Evolutionary conservation across 2,113 vertebrate genomes (phyloP).

Genomic region (Oceanodroma tethys): DNA sequence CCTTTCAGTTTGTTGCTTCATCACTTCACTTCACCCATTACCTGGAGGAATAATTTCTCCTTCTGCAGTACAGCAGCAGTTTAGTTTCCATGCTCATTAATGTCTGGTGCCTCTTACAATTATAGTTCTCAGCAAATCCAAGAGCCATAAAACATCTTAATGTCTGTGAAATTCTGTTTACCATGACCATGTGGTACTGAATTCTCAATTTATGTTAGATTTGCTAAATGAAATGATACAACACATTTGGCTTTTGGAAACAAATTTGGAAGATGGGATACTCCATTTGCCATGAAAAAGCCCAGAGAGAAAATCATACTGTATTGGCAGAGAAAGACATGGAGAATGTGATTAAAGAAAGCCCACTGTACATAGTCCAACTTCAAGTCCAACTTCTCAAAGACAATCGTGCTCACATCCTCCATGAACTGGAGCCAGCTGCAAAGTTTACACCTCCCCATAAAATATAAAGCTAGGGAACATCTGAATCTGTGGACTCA

Average conservation of each 20-base stretch:
- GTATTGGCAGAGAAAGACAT: not conserved
- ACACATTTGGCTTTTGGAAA: not conserved
- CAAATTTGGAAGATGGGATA: not conserved
- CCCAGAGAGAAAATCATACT: not conserved
- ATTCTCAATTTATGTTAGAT: not conserved
- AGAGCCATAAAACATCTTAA: not conserved
- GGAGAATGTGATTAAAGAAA: not conserved
- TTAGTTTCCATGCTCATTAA: not conserved
- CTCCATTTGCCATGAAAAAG: not conserved
- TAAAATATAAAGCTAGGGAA: not conserved
- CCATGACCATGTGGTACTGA: not conserved
- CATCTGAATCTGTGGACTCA: not conserved
- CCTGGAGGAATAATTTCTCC: constrained; percentile 11
- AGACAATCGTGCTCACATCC: not conserved
- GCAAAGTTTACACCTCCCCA: not conserved
- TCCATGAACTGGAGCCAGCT: not conserved
- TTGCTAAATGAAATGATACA: constrained; percentile 2
- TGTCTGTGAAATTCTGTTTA: not conserved
- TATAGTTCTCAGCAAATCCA: not conserved
- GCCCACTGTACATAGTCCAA: not conserved
- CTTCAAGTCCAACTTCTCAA: not conserved
- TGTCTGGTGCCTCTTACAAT: not conserved
- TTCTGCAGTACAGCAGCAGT: not conserved
- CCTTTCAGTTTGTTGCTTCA: constrained; percentile 2
- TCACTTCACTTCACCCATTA: constrained; percentile 1